Evolutionary conservation across 2,113 vertebrate genomes (phyloP).

Genomic region (Dolichallabes microphthalmus): DNA sequence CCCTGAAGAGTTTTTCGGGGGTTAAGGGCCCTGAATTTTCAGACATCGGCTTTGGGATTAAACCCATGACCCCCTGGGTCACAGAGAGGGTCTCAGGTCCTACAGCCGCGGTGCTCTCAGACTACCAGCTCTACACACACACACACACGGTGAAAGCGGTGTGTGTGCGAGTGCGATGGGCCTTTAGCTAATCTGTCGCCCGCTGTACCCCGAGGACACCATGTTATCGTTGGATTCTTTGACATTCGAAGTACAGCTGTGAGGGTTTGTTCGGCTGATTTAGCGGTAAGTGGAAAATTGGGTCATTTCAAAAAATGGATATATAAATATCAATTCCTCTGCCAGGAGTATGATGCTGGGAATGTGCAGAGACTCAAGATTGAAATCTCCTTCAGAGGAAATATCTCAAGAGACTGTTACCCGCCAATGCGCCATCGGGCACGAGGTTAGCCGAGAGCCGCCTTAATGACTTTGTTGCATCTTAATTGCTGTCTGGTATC

Average conservation of each 20-base stretch:
- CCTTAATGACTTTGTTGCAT: slow-evolving; percentile 76
- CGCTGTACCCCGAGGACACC: not conserved
- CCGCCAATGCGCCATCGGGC: slow-evolving; percentile 62
- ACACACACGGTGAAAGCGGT: not conserved
- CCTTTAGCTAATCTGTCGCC: not conserved
- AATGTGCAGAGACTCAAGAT: not conserved
- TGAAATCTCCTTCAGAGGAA: slow-evolving; percentile 58
- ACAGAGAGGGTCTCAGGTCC: not conserved
- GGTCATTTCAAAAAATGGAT: not conserved
- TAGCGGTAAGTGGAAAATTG: slow-evolving; percentile 15
- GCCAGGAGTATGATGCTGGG: not conserved
- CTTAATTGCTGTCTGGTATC: slow-evolving; percentile 74
- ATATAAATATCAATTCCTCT: too few relatives aligned
- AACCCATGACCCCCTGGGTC: not conserved
- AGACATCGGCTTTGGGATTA: not conserved
- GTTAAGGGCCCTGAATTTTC: not conserved
- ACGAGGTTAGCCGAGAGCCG: slow-evolving; percentile 52
- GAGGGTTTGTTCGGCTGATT: slow-evolving; percentile 7
- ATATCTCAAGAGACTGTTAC: slow-evolving; percentile 66
- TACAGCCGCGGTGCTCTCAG: not conserved
- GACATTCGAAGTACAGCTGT: slow-evolving; percentile 15
- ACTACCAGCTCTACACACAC: not conserved
- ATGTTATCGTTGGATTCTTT: slow-evolving; percentile 44
- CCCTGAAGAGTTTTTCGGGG: not conserved
- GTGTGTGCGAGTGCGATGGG: not conserved